Base-by-base conservation (phyloP, 2,888 invertebrate genomes). In the Zaprionus bogoriensis region DNA sequence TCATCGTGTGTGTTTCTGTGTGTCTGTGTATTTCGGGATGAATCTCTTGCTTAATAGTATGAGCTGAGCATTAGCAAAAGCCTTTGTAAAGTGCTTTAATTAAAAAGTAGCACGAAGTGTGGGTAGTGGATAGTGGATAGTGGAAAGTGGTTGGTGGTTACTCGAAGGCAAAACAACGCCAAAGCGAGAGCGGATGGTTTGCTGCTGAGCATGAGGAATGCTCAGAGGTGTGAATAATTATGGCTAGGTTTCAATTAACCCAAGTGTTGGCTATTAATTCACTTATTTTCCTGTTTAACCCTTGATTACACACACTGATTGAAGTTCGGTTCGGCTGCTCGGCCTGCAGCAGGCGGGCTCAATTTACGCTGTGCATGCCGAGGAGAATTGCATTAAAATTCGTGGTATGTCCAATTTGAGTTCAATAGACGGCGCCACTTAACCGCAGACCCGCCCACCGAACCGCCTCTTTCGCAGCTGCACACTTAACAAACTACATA, bases 321-420 rank as follows among this genome's bases (percentile, higher is more conserved):
- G 44, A 63, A 59, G 45, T 25, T 9, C 55, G 58, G 53, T n/a
- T 19, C n/a, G 22, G 41, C 9, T 2, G 6, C 14, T 5, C 3
- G 7, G 3, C 5, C 30, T 12, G 12, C 30, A 30, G 10, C 4
- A 30, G 30, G 10, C 30, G 20, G 1, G 17, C 39, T 54, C 55
- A 61, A 73, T 62, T 48, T 60, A 57, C 62, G 53, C 51, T 57
- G 67, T 53, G 64, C 63, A 58, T 36, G 47, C 55, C 75, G 22
- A 58, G 14, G 32, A 64, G 66, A 74, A 79, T 79, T 64, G 52
- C 69, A 77, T 72, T 77, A 78, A 67, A 73, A 50, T 44, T 67
- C 69, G 79, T 61, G 74, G 74, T 67, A 57, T 54, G 53, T 60
- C 45, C 65, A 72, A 78, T 79, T 80, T 74, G 67, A 63, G 68